Conservation (phyloP, 1,140 invertebrate species). For the Drosophila trapezifrons region DNA sequence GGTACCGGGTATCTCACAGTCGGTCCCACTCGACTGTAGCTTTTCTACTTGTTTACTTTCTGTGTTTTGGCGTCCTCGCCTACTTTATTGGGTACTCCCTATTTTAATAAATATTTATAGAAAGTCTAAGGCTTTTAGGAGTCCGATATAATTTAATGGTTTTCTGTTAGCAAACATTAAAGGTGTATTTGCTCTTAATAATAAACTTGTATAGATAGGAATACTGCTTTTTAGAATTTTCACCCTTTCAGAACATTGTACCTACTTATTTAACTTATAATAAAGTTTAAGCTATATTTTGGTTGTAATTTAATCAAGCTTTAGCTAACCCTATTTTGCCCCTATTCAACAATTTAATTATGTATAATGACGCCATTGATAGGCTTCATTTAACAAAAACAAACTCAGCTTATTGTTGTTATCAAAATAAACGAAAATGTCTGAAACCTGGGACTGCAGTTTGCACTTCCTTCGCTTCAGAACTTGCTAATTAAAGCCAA, state of each 20-base stretch:
- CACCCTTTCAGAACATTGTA: no score
- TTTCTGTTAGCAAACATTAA: no score
- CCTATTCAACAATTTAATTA: background rate
- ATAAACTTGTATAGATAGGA: no score
- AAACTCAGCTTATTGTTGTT: background rate
- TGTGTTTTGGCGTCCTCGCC: background rate
- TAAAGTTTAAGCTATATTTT: background rate
- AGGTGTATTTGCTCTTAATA: no score
- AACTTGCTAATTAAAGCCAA: background rate
- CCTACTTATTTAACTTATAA: background rate
- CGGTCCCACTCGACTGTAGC: no score
- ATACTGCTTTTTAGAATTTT: no score
- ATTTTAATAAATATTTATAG: no score
- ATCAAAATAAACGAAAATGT: background rate
- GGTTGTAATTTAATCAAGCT: background rate
- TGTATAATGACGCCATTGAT: background rate
- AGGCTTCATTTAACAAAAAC: background rate
- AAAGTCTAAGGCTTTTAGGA: background rate
- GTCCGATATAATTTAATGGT: background rate
- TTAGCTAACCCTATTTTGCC: background rate
- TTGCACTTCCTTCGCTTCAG: slow-evolving; percentile 1
- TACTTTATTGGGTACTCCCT: background rate
- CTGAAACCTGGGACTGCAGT: background rate
- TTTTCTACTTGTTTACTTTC: background rate
- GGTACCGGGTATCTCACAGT: no score